Percentiles rank a stretch among this genome's conserved stretches.
phyloP scores from a whole-genome alignment of 1,140 invertebrate species.

The Drosophila arawakana region DNA sequence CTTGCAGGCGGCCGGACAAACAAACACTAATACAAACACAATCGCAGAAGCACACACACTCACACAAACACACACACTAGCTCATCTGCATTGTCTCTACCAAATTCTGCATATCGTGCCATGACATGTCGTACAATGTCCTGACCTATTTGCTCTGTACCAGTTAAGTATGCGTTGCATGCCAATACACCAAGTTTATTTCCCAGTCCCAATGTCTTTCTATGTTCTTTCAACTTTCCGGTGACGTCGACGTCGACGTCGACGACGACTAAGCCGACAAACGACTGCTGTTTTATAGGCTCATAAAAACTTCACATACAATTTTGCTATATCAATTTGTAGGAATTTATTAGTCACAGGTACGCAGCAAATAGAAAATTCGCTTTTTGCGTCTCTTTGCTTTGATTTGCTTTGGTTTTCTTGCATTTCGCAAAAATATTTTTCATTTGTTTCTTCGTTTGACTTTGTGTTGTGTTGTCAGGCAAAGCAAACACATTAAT shows the following conservation, averaged over 20 bases:
- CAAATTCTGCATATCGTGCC: slow-evolving; percentile 70
- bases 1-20: slow-evolving; percentile 40
- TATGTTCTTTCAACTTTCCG: slow-evolving; percentile 6
- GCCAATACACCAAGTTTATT: slow-evolving; percentile 11
- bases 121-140: slow-evolving; percentile 28
- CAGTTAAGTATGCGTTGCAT: slow-evolving; percentile 30
- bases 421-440: not conserved
- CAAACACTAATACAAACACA: slow-evolving; percentile 50
- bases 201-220: not conserved
- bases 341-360: slow-evolving; percentile 50
- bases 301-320: slow-evolving; percentile 71
- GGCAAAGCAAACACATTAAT: not conserved
- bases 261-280: not conserved
- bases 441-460: not conserved
- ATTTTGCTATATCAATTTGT: slow-evolving; percentile 46
- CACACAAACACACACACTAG: slow-evolving; percentile 36
- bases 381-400: not conserved
- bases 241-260: not conserved
- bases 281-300: slow-evolving; percentile 50
- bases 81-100: slow-evolving; percentile 49
- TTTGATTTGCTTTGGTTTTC: not conserved
- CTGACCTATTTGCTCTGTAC: slow-evolving; percentile 17
- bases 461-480: not conserved
- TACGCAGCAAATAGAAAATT: slow-evolving; percentile 4
- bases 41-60: slow-evolving; percentile 16